Conservation (phyloP, 1,140 invertebrate species). For the Leptopilina boulardi region DNA sequence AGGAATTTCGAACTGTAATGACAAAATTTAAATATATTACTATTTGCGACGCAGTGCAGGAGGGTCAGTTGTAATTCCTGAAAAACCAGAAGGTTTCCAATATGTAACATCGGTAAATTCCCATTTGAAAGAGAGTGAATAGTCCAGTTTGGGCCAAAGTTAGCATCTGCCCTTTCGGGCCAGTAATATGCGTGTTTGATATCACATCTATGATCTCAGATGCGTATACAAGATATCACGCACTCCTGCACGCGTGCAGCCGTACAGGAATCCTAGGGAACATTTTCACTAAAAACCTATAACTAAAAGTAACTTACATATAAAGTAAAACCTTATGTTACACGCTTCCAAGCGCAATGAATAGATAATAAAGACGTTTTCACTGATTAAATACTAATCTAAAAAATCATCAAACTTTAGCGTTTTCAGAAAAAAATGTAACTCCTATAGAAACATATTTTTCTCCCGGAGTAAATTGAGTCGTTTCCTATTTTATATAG, state of each 20-base stretch:
- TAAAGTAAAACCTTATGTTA: not conserved
- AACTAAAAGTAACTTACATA: not conserved
- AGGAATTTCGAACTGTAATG: no score
- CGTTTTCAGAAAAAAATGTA: not conserved
- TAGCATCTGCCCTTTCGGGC: slow-evolving; percentile 19
- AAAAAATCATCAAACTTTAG: not conserved
- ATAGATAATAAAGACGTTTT: slow-evolving; percentile 5
- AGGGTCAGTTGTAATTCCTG: not conserved
- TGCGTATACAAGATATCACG: slow-evolving; percentile 12
- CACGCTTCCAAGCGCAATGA: not conserved
- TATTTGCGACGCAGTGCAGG: no score
- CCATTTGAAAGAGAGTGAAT: slow-evolving; percentile 2
- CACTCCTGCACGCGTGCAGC: slow-evolving; percentile 10
- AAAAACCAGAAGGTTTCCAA: not conserved
- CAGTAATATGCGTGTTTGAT: not conserved
- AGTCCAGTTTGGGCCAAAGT: not conserved
- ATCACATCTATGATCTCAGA: not conserved
- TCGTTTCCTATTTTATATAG: no score
- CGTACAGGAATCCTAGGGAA: not conserved
- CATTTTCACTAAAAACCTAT: not conserved
- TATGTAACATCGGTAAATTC: not conserved
- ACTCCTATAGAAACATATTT: not conserved
- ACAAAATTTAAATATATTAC: no score
- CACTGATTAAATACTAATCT: not conserved
- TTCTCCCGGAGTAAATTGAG: no score